Evolutionary conservation across 37 sponge, comb jelly and placozoan species (phyloP).

Genomic region (Geodia barretti): DNA sequence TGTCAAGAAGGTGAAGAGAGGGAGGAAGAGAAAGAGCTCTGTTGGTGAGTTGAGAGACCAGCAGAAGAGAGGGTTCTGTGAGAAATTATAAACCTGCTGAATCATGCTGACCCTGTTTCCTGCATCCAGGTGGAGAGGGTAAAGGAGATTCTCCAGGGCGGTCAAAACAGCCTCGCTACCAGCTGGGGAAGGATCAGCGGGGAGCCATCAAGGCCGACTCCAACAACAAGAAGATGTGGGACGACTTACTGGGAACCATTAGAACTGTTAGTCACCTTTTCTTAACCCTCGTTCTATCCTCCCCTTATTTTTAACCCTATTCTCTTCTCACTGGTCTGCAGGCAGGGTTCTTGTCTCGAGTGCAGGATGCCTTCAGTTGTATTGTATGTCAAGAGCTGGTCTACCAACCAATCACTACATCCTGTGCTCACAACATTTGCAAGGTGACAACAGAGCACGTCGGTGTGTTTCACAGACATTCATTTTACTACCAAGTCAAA

Average conservation of each 20-base stretch:
- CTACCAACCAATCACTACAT: slow-evolving; percentile 79
- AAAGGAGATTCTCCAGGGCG: not conserved
- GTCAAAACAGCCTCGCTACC: slow-evolving; percentile 70
- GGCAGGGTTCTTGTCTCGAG: slow-evolving; percentile 58
- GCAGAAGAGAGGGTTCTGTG: not conserved
- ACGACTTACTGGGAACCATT: slow-evolving; percentile 25
- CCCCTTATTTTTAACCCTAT: not conserved
- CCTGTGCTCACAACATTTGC: slow-evolving; percentile 84
- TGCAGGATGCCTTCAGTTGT: slow-evolving; percentile 81
- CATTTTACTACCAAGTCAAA: not conserved
- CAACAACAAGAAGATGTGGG: slow-evolving; percentile 78
- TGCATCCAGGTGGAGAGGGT: not conserved
- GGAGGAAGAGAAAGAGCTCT: slow-evolving; percentile 26
- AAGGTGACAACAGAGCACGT: slow-evolving; percentile 28
- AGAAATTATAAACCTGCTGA: not conserved
- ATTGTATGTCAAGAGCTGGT: slow-evolving; percentile 90
- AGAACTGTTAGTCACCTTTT: slow-evolving; percentile 11
- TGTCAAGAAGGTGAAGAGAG: slow-evolving; percentile 17
- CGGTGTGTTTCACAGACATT: not conserved
- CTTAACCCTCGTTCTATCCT: slow-evolving; percentile 1
- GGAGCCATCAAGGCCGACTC: slow-evolving; percentile 57
- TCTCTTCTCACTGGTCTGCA: slow-evolving; percentile 8
- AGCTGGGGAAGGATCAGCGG: slow-evolving; percentile 61
- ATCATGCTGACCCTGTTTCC: not conserved
- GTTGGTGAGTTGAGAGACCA: slow-evolving; percentile 8